phyloP scores from a whole-genome alignment of 2,888 invertebrate genomes.

The Apodemia zela region DNA sequence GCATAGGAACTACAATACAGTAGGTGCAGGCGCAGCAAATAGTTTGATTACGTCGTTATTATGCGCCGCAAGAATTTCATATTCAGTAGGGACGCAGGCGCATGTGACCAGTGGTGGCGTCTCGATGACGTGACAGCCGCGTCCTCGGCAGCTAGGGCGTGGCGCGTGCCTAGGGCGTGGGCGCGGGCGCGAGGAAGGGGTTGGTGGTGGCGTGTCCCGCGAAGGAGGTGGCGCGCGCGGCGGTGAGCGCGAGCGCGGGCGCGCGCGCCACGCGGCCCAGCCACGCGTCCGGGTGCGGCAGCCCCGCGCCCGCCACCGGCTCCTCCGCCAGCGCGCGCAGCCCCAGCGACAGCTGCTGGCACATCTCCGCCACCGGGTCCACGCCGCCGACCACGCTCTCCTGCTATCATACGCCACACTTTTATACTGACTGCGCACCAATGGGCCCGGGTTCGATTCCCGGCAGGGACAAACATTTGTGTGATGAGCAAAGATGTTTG shows the following conservation, averaged over 20 bases:
- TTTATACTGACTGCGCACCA: no score
- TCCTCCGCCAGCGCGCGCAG: conserved; percentile 86
- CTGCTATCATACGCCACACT: conserved; percentile 21
- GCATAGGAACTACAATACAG: no score
- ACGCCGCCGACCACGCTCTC: conserved; percentile 33
- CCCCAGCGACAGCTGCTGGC: conserved; percentile 88
- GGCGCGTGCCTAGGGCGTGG: conserved; percentile 27
- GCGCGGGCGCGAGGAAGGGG: conserved; percentile 45
- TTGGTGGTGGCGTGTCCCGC: conserved; percentile 53
- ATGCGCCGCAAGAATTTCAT: no score
- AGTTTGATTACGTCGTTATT: no score
- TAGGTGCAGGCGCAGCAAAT: no score
- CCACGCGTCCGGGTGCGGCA: conserved; percentile 93
- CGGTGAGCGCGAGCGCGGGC: conserved; percentile 73
- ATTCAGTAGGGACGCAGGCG: no score
- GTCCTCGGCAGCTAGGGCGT: no score
- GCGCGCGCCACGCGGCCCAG: conserved; percentile 84
- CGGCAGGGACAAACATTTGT: no score
- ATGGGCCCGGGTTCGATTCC: no score
- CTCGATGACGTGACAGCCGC: no score
- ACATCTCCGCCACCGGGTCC: conserved; percentile 87
- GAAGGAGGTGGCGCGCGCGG: conserved; percentile 49
- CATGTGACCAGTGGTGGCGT: no score
- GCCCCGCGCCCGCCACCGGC: conserved; percentile 47
- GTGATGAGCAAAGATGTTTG: no score